Evolutionary conservation across 2,113 vertebrate genomes (phyloP), one percentile per base, ranked within the genome.

Genomic region (Nerophis ophidion): DNA sequence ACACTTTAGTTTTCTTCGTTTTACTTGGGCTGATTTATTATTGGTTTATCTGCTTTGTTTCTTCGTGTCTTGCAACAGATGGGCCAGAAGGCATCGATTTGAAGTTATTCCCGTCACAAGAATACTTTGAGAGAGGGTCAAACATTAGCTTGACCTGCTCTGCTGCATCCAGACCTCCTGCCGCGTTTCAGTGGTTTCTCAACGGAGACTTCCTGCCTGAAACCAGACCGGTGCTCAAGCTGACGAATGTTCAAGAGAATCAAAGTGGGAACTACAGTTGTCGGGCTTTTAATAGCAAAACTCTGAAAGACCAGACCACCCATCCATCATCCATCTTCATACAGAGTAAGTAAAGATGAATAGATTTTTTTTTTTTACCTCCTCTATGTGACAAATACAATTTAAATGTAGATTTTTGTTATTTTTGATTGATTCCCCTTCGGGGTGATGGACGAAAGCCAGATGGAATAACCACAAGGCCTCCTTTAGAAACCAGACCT

Each of bases 251-350:
- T 53, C 65, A 77, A 60, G 35, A n/a, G 57, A 68, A 5, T 65
- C 69, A 86, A 10, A 80, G 67, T 65, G 85, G 84, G 6, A 70
- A 54, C 60, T 87, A 84, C 74, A 81, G 66, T 63, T 86, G 86
- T 56, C 63, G 33, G 61, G 79, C 81, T 13, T 53, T 64, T 26
- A 87, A 88, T 66, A 79, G 1, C 52, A 78, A 44, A 75, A 88
- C 66, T 8, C 49, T 66, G 61, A 78, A 46, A 54, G 55, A 63
- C 42, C 36, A 64, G 36, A 57, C 49, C 61, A 56, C 35, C 17
- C 57, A 62, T 13, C 46, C 65, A 14, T 45, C 56, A 60, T 6
- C n/a, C 35, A 12, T 86, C 15, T 66, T 45, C 65, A 61, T 88
- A 17, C 33, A 63, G 8, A 60, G 76, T 84, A 72, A 64, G 80